A percentile compares a stretch with the other conserved stretches of the same genome.
phyloP scores from a whole-genome alignment of 2,113 vertebrate genomes.

The Syngnathus typhle region DNA sequence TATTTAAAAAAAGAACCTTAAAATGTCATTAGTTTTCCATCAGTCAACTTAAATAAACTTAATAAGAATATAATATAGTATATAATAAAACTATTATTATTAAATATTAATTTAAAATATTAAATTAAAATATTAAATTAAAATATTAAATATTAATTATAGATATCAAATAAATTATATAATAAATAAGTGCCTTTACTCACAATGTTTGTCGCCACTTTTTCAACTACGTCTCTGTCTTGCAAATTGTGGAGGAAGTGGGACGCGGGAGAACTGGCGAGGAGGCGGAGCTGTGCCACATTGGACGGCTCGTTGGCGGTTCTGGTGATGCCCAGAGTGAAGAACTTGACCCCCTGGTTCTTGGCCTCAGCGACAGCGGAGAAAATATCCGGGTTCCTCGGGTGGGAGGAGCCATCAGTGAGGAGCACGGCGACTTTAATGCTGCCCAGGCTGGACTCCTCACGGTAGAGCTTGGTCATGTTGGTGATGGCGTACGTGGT shows the following conservation, averaged over 20 bases:
- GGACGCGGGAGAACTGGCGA: conserved; percentile 78
- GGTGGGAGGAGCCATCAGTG: conserved; percentile 81
- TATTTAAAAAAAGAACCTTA: too few species aligned
- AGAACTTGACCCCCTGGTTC: conserved; percentile 82
- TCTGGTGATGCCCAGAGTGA: conserved; percentile 81
- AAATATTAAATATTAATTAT: too few species aligned
- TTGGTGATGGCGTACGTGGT: conserved; percentile 90
- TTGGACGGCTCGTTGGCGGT: conserved; percentile 77
- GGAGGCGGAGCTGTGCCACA: conserved; percentile 74
- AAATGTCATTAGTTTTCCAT: too few species aligned
- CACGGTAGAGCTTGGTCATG: conserved; percentile 81
- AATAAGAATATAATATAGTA: too few species aligned
- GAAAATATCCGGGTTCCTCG: conserved; percentile 87
- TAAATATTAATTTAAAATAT: too few species aligned
- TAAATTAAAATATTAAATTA: too few species aligned
- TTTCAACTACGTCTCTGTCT: conserved; percentile 74
- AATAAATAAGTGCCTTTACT: conserved; percentile 45
- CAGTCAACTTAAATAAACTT: too few species aligned
- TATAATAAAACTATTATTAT: too few species aligned
- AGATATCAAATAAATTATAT: too few species aligned
- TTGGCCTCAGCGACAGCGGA: conserved; percentile 84
- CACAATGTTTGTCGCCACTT: conserved; percentile 79
- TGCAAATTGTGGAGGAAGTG: conserved; percentile 81
- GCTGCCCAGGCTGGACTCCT: conserved; percentile 71
- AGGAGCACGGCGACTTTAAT: conserved; percentile 79